Percentiles rank a stretch among this genome's conserved stretches.
These are phyloP conservation scores for Conops quadrifasciatus DNA, from an alignment of 2,888 invertebrate genomes.

Conservation along the genomic window DNA sequence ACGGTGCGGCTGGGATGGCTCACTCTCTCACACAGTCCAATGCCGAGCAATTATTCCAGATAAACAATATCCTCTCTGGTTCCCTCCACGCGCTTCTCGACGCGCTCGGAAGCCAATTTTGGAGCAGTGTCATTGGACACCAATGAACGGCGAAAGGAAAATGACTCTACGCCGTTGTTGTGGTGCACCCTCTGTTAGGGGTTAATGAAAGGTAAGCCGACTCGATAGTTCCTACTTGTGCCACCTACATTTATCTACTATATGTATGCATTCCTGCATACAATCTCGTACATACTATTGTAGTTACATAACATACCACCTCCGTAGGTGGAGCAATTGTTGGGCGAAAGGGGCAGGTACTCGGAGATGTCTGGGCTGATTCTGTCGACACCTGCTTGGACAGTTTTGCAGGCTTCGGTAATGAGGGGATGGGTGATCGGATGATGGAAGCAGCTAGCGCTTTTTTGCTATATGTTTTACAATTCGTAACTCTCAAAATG, in stretches of 20 bases:
- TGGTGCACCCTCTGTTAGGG: background rate
- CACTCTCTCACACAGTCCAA: background rate
- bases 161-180: background rate
- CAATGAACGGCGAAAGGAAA: background rate
- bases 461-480: too few relatives aligned
- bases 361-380: background rate
- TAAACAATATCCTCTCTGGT: too few relatives aligned
- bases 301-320: background rate
- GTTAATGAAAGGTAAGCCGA: background rate
- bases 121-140: slow-evolving; percentile 26
- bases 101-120: too few relatives aligned
- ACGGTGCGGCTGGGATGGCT: too few relatives aligned
- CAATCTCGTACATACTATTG: background rate
- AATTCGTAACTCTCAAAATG: too few relatives aligned
- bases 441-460: background rate
- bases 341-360: background rate
- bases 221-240: slow-evolving; percentile 9
- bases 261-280: background rate
- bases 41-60: background rate
- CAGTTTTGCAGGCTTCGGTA: background rate
- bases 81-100: too few relatives aligned
- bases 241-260: too few relatives aligned
- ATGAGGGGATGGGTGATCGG: background rate
- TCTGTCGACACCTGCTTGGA: background rate
- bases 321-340: background rate